phyloP scores from a whole-genome alignment of 2,888 invertebrate species.

The Diachrysia chrysitis region DNA sequence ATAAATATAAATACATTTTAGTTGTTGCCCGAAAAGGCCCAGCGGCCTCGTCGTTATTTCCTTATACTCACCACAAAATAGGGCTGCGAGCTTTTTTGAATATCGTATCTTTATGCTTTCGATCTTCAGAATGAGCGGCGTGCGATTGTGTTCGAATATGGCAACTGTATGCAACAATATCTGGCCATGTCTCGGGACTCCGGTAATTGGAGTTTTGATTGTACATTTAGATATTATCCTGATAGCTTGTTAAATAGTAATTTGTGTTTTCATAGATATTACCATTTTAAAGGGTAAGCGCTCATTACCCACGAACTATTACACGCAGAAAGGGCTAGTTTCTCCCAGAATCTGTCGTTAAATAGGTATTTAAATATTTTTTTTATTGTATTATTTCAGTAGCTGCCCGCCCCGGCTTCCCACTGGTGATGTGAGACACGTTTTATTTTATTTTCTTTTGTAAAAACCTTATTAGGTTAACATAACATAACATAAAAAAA shows the following conservation, averaged over 20 bases:
- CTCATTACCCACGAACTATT: not conserved
- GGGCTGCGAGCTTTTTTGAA: slow-evolving; percentile 45
- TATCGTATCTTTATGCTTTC: slow-evolving; percentile 51
- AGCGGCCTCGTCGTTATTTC: slow-evolving; percentile 80
- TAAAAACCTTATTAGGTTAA: too few species aligned
- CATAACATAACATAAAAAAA: too few species aligned
- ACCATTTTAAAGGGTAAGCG: not conserved
- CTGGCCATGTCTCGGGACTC: slow-evolving; percentile 13
- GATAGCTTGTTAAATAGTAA: slow-evolving; percentile 2
- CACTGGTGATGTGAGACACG: too few species aligned
- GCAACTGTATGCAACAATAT: slow-evolving; percentile 48
- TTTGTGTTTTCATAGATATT: not conserved
- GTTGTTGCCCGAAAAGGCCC: slow-evolving; percentile 72
- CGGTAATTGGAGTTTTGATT: slow-evolving; percentile 22
- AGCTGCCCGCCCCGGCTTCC: too few species aligned
- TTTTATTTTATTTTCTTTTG: too few species aligned
- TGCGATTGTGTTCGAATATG: slow-evolving; percentile 39
- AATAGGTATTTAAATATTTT: too few species aligned
- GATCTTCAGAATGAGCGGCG: slow-evolving; percentile 48
- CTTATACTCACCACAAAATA: slow-evolving; percentile 68
- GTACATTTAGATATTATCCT: slow-evolving; percentile 9
- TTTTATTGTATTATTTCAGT: too few species aligned
- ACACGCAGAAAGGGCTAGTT: not conserved
- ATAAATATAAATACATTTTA: slow-evolving; percentile 82
- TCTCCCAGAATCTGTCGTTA: too few species aligned